Conservation (phyloP, 2,113 vertebrate genomes). For the Rousettus leschenaultii region DNA sequence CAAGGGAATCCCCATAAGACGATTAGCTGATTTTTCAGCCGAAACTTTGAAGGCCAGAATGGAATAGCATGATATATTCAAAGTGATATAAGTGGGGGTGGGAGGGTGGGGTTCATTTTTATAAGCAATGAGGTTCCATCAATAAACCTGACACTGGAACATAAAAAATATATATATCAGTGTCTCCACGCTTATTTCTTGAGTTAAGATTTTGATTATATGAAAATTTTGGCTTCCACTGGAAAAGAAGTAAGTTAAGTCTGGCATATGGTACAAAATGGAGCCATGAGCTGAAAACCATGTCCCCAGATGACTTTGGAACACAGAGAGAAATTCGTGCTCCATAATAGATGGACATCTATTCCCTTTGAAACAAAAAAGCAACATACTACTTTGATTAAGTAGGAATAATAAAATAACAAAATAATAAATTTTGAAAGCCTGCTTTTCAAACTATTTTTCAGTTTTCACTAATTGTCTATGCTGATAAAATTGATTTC, state of each 20-base stretch:
- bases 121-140: neutral
- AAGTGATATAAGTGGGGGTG: neutral
- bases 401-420: neutral
- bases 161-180: neutral
- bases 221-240: neutral
- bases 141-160: neutral
- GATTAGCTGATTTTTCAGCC: neutral
- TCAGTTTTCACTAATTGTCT: neutral
- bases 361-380: neutral
- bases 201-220: constrained; percentile 1
- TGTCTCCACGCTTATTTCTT: neutral
- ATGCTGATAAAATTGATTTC: neutral
- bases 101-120: neutral
- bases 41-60: neutral
- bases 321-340: neutral
- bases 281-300: neutral
- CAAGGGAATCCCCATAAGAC: neutral
- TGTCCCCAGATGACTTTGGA: neutral
- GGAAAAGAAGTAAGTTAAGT: neutral
- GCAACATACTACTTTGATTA: neutral
- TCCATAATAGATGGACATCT: neutral
- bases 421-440: neutral
- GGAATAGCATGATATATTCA: neutral
- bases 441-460: neutral
- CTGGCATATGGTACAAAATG: neutral